Evolutionary conservation across 2,888 invertebrate species (phyloP), one percentile per base, ranked within the genome.

Genomic region (Phrixothrix hirtus): DNA sequence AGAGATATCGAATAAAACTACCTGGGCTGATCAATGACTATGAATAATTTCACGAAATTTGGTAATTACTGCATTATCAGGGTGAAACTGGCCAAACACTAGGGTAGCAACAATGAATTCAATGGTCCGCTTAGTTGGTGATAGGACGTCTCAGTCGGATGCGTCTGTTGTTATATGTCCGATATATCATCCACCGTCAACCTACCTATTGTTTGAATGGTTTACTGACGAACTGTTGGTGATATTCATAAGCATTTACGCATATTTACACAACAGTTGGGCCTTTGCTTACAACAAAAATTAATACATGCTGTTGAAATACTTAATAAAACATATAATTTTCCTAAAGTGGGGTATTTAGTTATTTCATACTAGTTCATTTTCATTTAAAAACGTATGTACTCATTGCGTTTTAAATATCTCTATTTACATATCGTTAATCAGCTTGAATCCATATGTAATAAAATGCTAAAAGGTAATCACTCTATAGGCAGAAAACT

Each of bases 111-210:
- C 56, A 59, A 59, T 59, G 43, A 46, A 59, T 39, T 52, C 57
- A 58, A 60, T 60, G 53, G 46, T 54, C 48, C 55, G 54, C 55
- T 58, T 55, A 59, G 56, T 55, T 57, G 54, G 53, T 57, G 62
- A 63, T 61, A 58, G 59, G 54, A 58, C 54, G 58, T 62, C 62
- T 62, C 62, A 62, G 55, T 56, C 57, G 60, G 59, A 56, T 62
- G 62, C 54, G 50, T 54, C 60, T 55, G 62, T 60, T 62, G 57
- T 60, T 59, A 55, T 46, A 54, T 54, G 32, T 56, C 35, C 49
- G 47, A 60, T 59, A 60, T 57, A 60, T 60, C 60, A 59, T 55
- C 54, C 50, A 47, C 39, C 52, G 31, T 37, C 38, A 42, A 17
- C 43, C 49, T 48, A 54, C 45, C 48, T 43, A 54, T 57, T 60